Conservation (phyloP, 1,140 invertebrate genomes). For the Oncopodura yosiiana region DNA sequence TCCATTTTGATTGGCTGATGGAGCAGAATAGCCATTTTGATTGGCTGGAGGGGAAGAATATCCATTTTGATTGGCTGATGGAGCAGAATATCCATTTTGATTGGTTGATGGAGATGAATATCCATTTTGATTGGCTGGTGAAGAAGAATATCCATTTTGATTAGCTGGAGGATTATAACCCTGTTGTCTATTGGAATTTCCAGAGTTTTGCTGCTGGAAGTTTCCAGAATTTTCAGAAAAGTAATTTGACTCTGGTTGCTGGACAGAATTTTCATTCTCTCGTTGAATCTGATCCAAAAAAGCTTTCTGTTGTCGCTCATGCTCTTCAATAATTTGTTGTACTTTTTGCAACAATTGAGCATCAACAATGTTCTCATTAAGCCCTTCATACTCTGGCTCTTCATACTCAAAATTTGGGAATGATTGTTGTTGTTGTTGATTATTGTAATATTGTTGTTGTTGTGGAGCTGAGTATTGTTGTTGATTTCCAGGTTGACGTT, state of each 20-base stretch:
- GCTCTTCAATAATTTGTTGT: conserved; percentile 35
- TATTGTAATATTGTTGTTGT: not conserved
- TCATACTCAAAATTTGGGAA: not conserved
- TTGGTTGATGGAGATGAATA: not conserved
- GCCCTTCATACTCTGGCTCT: conserved; percentile 15
- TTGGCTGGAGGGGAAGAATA: too few species aligned
- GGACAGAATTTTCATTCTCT: not conserved
- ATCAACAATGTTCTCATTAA: conserved; percentile 31
- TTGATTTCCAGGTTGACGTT: not conserved
- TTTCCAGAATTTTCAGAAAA: too few species aligned
- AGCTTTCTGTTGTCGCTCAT: conserved; percentile 31
- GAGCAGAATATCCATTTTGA: not conserved
- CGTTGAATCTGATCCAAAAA: conserved; percentile 12
- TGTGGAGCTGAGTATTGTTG: not conserved
- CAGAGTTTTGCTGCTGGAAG: not conserved
- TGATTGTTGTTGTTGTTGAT: conserved; percentile 3
- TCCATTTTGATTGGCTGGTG: not conserved
- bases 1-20: not conserved
- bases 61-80: too few species aligned
- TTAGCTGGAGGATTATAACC: too few species aligned
- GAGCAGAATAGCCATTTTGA: not conserved
- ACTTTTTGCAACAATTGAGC: conserved; percentile 24
- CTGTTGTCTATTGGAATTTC: not conserved
- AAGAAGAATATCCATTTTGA: not conserved
- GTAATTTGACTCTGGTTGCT: too few species aligned